Base-by-base conservation (phyloP, 1,140 invertebrate genomes). In the Latrodectus geometricus region DNA sequence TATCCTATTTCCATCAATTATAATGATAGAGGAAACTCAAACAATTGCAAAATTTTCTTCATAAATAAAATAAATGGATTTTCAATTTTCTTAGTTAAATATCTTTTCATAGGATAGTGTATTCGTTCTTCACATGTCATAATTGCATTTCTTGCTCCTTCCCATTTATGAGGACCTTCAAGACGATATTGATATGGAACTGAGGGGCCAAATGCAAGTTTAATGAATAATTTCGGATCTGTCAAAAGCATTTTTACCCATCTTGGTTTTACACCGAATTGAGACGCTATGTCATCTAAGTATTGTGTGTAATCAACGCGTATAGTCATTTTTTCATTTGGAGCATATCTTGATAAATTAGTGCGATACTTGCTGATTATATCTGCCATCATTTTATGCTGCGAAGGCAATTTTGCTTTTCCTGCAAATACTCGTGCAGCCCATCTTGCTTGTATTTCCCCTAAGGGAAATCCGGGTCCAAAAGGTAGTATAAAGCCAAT, bases 401-500 rank as follows among this genome's bases (percentile, higher is more conserved):
- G 72, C 8, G 85, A 75, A n/a, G 90, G 90, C 9, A 91, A 77
- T 0, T 80, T 69, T 2, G 72, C 56, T 4, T 88, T 86, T 11
- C 89, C 91, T 89, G 68, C 7, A 54, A 89, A 86, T 3, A 89
- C 17, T 23, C 86, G 82, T 21, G 78, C 75, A 72, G 90, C 91
- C 90, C 92, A 92, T 65, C 93, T 89, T 9, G 66, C 50, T 68
- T 89, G 89, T 54, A 93, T 90, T 89, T 93, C 93, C 9, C 91
- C 90, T 52, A 93, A 90, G 9, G 92, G 93, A 87, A 92, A 91
- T n/a, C 93, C 89, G 72, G 92, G 90, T 48, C 93, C 92, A 65
- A 93, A 88, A 72, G 93, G 92, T 88, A 93, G 92, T 66, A 92
- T 88, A 61, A 92, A 91, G 0, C 92, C 93, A 81, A 93, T 92